These are phyloP conservation scores for Pantherophis guttatus DNA, from an alignment of 2,113 vertebrate genomes.

Conservation along the genomic window DNA sequence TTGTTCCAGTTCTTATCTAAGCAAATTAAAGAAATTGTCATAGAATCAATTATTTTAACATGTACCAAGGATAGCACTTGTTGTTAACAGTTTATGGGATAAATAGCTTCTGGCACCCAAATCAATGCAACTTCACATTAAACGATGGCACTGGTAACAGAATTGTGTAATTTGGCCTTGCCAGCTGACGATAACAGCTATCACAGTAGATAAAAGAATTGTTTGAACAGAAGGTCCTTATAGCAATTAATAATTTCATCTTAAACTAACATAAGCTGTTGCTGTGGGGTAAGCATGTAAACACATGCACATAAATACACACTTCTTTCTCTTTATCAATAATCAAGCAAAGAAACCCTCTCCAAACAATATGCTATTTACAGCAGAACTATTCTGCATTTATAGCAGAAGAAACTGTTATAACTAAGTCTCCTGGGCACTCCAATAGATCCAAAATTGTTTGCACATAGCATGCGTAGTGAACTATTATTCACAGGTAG, in stretches of 20 bases:
- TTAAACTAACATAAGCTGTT: neutral
- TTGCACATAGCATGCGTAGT: neutral
- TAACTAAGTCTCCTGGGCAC: neutral
- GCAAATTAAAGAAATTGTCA: neutral
- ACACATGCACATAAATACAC: neutral
- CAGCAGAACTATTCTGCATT: fast-evolving
- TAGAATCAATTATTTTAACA: slow-evolving; percentile 4
- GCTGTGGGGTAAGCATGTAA: neutral
- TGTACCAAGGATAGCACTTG: neutral
- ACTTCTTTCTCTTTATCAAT: neutral
- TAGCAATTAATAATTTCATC: neutral
- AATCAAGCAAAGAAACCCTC: neutral
- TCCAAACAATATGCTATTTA: neutral
- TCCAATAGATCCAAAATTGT: neutral
- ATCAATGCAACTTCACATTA: slow-evolving; percentile 7
- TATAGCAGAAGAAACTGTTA: neutral
- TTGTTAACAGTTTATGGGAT: neutral
- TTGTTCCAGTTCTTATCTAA: slow-evolving; percentile 25
- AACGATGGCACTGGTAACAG: neutral
- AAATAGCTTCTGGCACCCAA: slow-evolving; percentile 22
- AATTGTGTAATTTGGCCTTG: slow-evolving; percentile 11
- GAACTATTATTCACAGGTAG: neutral
- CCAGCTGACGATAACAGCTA: neutral
- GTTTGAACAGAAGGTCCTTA: neutral
- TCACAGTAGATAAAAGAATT: neutral